Conservation (phyloP, 2,797 vertebrate genomes). For the Calcarius lapponicus region DNA sequence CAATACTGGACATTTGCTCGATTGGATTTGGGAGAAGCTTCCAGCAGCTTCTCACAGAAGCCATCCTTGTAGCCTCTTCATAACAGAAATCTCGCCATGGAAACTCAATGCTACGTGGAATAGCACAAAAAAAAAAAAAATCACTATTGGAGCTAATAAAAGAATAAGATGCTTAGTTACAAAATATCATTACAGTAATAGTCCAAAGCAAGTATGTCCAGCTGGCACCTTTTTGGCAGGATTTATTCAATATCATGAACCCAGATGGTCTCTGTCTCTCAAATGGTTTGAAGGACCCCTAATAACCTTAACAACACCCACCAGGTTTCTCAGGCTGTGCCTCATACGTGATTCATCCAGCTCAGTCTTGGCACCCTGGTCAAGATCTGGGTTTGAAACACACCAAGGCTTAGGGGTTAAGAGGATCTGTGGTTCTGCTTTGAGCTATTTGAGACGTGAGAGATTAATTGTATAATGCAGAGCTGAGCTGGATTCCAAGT, state of each 20-base stretch:
- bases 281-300: background rate
- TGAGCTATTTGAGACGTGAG: background rate
- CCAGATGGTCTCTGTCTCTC: background rate
- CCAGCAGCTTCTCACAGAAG: background rate
- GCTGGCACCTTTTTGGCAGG: background rate
- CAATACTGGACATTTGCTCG: background rate
- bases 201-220: background rate
- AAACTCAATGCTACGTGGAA: background rate
- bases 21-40: background rate
- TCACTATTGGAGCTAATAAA: background rate
- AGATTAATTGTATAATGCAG: background rate
- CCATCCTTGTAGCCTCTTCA: background rate
- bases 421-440: background rate
- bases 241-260: background rate
- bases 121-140: background rate
- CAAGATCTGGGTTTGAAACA: background rate
- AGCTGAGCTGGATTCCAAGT: background rate
- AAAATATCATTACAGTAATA: background rate
- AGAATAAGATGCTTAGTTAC: background rate
- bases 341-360: background rate
- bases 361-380: background rate
- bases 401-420: background rate
- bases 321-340: background rate
- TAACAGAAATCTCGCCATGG: fast-evolving
- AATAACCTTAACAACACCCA: background rate